Base-by-base conservation (phyloP, 23 tunicate genomes). In the Halocynthia aurantium region DNA sequence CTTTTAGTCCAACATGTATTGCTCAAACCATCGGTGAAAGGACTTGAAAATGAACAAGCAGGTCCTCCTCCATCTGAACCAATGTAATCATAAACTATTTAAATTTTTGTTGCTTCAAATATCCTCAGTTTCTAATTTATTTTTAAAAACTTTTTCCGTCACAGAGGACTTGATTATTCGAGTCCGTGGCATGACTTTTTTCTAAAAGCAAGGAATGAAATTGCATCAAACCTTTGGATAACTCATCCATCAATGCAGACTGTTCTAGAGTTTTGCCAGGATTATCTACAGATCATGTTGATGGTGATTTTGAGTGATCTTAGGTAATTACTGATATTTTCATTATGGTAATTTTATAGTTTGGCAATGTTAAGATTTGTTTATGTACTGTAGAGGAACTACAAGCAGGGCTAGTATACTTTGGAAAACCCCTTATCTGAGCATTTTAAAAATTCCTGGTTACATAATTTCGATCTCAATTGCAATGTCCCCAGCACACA, bases 11-110 rank as follows among this genome's bases (percentile, higher is more conserved):
- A 92, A 78, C 98, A 92, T 75, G 92, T 92, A 52, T 74, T 92
- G 53, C 18, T 86, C 69, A 86, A 82, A 50, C 98, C 98, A 60
- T 73, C 88, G 18, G 92, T 92, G n/a, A 86, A 86, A 52, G 98
- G 98, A 7, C 72, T 92, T 55, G 98, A 92, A n/a, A 78, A 86
- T 50, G 98, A 85, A 69, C 78, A 79, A 66, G 88, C 92, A 17
- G 98, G 92, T 19, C 98, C 98, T 6, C 98, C 98, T 6, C 98
- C 98, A 6, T 51, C 77, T 40, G 98, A 92, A 75, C 87, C 92
- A 55, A 52, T 62, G 98, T 92, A 74, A 86, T 83, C 74, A 20
- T 51, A 57, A 15, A 11, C 22, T 80, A 52, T 70, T 8, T 53
- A 9, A 10, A 70, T 71, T 40, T 13, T 58, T 13, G 63, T 58